phyloP scores from a whole-genome alignment of 2,113 vertebrate species.

The Phocoena phocoena region DNA sequence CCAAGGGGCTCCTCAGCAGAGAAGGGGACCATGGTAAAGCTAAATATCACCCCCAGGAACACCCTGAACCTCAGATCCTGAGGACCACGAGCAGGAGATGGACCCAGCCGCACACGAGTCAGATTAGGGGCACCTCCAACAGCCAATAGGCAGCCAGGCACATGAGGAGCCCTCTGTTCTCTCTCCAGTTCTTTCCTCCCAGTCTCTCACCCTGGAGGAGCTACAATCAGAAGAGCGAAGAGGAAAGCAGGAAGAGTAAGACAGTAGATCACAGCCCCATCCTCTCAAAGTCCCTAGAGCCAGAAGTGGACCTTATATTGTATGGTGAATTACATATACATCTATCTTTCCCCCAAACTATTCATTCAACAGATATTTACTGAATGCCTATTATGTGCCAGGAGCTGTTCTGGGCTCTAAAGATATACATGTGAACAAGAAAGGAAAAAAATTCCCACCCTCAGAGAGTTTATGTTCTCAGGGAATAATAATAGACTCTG shows the following conservation, averaged over 20 bases:
- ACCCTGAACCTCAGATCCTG: not conserved
- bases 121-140: not conserved
- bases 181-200: not conserved
- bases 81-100: not conserved
- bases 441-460: not conserved
- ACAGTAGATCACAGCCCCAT: not conserved
- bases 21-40: not conserved
- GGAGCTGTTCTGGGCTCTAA: not conserved
- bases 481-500: not conserved
- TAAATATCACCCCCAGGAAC: not conserved
- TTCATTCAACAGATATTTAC: not conserved
- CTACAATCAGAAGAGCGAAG: not conserved
- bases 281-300: not conserved
- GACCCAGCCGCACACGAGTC: not conserved
- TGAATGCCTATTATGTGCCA: not conserved
- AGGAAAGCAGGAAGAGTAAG: not conserved
- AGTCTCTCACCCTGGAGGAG: not conserved
- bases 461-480: not conserved
- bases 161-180: not conserved
- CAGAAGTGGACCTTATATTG: not conserved
- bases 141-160: not conserved
- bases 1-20: not conserved
- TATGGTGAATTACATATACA: not conserved
- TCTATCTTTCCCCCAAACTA: not conserved
- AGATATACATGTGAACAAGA: not conserved